Evolutionary conservation across 2,888 invertebrate genomes (phyloP).

Genomic region (Leptinotarsa juncta): DNA sequence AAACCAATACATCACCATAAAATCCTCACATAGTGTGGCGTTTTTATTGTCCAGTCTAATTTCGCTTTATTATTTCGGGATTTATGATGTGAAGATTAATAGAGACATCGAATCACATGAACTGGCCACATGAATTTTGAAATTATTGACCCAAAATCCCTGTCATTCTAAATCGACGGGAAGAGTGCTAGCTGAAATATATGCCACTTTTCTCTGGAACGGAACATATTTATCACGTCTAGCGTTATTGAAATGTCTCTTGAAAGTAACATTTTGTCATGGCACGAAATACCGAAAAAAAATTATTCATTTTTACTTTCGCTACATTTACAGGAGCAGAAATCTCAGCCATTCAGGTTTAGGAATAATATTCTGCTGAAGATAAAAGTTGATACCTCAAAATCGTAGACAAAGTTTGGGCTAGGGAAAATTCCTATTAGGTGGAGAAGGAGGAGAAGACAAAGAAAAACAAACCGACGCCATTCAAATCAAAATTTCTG

Average conservation of each 20-base stretch:
- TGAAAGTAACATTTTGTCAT: neutral
- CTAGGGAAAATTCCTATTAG: no score
- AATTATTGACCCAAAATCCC: constrained; percentile 4
- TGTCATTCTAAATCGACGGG: neutral
- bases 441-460: no score
- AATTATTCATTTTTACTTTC: neutral
- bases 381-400: no score
- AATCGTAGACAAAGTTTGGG: no score
- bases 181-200: neutral
- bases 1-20: constrained; percentile 17
- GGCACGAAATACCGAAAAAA: neutral
- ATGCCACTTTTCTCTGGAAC: neutral
- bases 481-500: no score
- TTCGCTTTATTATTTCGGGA: constrained; percentile 7
- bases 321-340: no score
- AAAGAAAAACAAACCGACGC: no score
- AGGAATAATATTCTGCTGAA: no score
- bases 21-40: constrained; percentile 16
- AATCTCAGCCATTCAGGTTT: no score
- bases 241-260: neutral
- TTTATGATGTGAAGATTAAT: constrained; percentile 10
- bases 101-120: constrained; percentile 9
- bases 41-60: constrained; percentile 15
- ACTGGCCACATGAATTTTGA: constrained; percentile 8
- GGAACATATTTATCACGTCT: neutral